Evolutionary conservation across 2,113 vertebrate species (phyloP), one percentile per base, ranked within the genome.

Genomic region (Anolis carolinensis): DNA sequence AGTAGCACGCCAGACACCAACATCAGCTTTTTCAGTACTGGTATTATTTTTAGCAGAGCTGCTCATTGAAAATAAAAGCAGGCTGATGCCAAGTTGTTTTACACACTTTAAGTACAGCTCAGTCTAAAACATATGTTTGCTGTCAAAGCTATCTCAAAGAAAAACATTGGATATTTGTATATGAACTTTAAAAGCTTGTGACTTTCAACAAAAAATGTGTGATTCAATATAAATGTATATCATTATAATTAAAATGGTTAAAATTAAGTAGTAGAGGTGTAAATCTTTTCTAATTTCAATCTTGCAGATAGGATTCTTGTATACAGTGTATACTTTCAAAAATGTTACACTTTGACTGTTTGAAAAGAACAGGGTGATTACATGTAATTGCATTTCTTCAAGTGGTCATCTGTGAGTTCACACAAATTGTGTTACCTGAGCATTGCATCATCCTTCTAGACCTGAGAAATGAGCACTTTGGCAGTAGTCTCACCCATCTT

Each of bases 41-140:
- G 23, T 73, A 76, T 32, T 27, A 32, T 44, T 16, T 55, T 82
- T 73, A 82, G 85, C 88, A 71, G 20, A 75, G 77, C 27, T 48
- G 5, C 30, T 83, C 85, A 85, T 0, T 77, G 8, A 72, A 25
- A 80, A 30, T 70, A 39, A 62, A 5, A 74, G 85, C 90, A 30
- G 39, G 0, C 25, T 89, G 50, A 82, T 89, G 52, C 9, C 63
- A 89, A 83, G 13, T 14, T 84, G 63, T 39, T 70, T 86, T 86
- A 82, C 85, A 88, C 83, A 79, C 18, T 34, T 10, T 82, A 86
- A 91, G 77, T 50, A 63, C 4, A 76, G 59, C 30, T 86, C 48
- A 16, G 13, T 55, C 68, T 83, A 87, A 93, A 92, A 48, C 8
- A 39, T 25, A 36, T 0, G 9, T 34, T 23, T 87, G 68, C 14